Percentiles rank a stretch among this genome's conserved stretches.
Evolutionary conservation across 2,888 invertebrate genomes (phyloP).

Genomic region (Alentia gelatinosa): DNA sequence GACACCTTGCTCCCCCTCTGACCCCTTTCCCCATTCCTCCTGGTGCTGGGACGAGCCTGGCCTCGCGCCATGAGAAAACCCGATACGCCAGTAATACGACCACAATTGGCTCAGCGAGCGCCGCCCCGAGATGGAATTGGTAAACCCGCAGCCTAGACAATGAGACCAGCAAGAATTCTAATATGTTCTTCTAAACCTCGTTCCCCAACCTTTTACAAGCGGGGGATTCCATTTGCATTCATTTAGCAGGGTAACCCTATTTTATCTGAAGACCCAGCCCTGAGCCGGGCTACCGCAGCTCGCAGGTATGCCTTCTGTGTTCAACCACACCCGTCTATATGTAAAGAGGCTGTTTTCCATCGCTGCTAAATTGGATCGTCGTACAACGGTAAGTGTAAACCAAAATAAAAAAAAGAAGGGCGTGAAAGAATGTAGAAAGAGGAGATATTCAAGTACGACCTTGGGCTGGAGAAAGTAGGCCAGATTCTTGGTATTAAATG

Average conservation of each 20-base stretch:
- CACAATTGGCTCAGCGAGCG: not conserved
- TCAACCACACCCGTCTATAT: not conserved
- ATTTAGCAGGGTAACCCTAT: constrained; percentile 21
- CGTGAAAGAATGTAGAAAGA: too few species aligned
- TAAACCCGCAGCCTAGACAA: constrained; percentile 1
- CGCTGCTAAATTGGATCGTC: not conserved
- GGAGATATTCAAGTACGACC: too few species aligned
- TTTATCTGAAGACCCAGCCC: not conserved
- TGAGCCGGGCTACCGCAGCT: too few species aligned
- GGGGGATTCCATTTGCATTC: constrained; percentile 35
- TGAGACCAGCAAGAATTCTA: constrained; percentile 2
- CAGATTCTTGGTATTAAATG: too few species aligned
- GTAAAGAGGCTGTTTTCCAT: not conserved
- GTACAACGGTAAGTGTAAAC: too few species aligned
- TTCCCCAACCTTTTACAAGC: not conserved
- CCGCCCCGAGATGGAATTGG: not conserved
- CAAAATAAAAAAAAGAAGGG: too few species aligned
- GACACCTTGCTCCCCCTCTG: not conserved
- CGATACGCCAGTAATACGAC: constrained; percentile 2
- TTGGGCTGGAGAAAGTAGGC: too few species aligned
- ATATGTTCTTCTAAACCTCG: not conserved
- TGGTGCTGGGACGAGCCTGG: not conserved
- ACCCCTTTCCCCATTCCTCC: not conserved
- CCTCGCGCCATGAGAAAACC: not conserved
- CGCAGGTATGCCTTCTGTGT: too few species aligned